Evolutionary conservation across 2,888 invertebrate genomes (phyloP).

Genomic region (Caenorhabditis sp.): DNA sequence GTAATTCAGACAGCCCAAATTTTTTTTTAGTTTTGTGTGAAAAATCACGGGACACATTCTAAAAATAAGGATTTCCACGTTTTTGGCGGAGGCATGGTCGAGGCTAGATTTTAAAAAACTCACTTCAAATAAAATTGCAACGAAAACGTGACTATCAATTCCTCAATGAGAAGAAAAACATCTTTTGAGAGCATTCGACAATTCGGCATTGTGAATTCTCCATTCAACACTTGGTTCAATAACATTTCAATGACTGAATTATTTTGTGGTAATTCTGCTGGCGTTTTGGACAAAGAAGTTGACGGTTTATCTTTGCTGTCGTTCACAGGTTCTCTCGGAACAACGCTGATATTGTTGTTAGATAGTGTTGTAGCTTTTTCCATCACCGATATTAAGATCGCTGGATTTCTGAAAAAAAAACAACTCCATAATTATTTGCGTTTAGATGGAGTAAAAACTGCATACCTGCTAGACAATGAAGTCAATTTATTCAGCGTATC

Average conservation of each 20-base stretch:
- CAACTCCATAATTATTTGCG: neutral
- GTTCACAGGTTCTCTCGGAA: neutral
- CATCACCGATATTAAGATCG: slow-evolving; percentile 19
- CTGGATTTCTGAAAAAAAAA: slow-evolving; percentile 15
- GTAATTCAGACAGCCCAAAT: too few species aligned
- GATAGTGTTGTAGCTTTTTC: slow-evolving; percentile 16
- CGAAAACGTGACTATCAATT: too few species aligned
- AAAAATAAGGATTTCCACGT: too few species aligned
- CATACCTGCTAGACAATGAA: slow-evolving; percentile 19
- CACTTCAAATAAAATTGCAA: too few species aligned
- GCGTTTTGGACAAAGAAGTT: neutral
- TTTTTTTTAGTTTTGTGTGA: too few species aligned
- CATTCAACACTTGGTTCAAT: slow-evolving; percentile 36
- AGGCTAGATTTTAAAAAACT: too few species aligned
- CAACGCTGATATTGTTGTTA: slow-evolving; percentile 8
- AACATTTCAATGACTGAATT: slow-evolving; percentile 36
- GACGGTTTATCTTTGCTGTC: slow-evolving; percentile 5
- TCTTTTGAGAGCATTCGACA: slow-evolving; percentile 40
- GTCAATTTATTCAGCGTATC: slow-evolving; percentile 34
- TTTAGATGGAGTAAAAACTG: too few species aligned
- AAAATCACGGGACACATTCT: too few species aligned
- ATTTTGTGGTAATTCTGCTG: neutral
- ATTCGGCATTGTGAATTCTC: slow-evolving; percentile 23
- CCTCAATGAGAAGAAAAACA: slow-evolving; percentile 41
- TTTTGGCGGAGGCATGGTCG: too few species aligned